Evolutionary conservation across 2,888 invertebrate species (phyloP).

Genomic region (Emesis furor): DNA sequence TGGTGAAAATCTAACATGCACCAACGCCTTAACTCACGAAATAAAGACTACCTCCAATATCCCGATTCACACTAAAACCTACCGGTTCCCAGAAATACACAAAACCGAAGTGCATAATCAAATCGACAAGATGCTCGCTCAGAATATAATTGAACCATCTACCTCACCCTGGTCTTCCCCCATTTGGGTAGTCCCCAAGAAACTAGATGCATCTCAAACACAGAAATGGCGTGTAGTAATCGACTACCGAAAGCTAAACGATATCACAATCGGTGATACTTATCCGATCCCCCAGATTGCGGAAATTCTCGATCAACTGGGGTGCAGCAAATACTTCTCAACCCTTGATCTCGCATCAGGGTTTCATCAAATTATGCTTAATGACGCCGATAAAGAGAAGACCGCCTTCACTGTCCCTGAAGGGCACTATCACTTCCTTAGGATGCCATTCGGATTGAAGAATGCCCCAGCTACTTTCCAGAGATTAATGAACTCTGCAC

Average conservation of each 20-base stretch:
- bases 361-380: slow-evolving; percentile 60
- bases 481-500: slow-evolving; percentile 60
- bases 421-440: slow-evolving; percentile 55
- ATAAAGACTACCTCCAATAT: no score
- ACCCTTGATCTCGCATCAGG: slow-evolving; percentile 59
- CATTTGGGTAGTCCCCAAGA: slow-evolving; percentile 71
- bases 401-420: slow-evolving; percentile 66
- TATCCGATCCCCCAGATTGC: slow-evolving; percentile 73
- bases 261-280: slow-evolving; percentile 67
- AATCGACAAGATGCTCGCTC: slow-evolving; percentile 68
- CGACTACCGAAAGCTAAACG: slow-evolving; percentile 69
- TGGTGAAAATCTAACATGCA: no score
- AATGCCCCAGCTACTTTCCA: slow-evolving; percentile 66
- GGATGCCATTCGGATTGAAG: slow-evolving; percentile 60
- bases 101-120: slow-evolving; percentile 65
- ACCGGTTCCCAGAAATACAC: slow-evolving; percentile 70
- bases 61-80: no score
- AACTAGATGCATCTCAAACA: slow-evolving; percentile 63
- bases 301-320: slow-evolving; percentile 73
- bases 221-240: slow-evolving; percentile 71
- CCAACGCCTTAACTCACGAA: no score
- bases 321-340: slow-evolving; percentile 67
- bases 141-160: slow-evolving; percentile 71
- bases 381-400: slow-evolving; percentile 59
- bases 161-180: slow-evolving; percentile 72